phyloP scores from a whole-genome alignment of 2,113 vertebrate genomes.

The Catharus fuscescens region DNA sequence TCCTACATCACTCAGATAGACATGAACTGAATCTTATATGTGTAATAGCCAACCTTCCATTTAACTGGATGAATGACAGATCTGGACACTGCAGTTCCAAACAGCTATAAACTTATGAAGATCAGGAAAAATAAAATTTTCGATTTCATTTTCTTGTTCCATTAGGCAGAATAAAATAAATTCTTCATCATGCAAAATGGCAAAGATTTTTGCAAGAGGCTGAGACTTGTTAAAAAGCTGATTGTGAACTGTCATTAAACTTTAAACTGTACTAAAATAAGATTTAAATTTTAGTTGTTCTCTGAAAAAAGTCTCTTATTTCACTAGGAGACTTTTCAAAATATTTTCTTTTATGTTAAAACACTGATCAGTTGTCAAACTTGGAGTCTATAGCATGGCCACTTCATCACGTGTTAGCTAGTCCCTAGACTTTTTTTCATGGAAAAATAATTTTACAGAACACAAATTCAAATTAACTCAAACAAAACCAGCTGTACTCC shows the following conservation, averaged over 20 bases:
- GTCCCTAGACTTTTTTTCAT: neutral
- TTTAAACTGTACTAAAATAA: neutral
- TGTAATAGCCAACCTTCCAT: neutral
- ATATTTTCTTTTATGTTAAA: neutral
- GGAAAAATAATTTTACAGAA: neutral
- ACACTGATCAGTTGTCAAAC: neutral
- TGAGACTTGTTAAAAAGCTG: neutral
- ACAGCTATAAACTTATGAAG: neutral
- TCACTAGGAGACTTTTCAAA: neutral
- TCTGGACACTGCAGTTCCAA: neutral
- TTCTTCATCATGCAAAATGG: neutral
- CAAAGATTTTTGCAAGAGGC: neutral
- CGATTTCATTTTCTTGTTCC: neutral
- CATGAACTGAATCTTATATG: neutral
- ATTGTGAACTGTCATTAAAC: neutral
- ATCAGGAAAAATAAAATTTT: neutral
- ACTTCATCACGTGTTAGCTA: neutral
- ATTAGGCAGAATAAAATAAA: neutral
- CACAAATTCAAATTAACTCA: neutral
- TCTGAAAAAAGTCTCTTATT: neutral
- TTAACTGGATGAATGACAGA: neutral
- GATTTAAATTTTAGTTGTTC: neutral
- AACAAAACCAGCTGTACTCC: neutral
- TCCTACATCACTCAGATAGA: neutral
- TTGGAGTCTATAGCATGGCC: neutral